Evolutionary conservation across 2,797 vertebrate genomes (phyloP), one percentile per base, ranked within the genome.

Genomic region (Tolypeutes matacus): DNA sequence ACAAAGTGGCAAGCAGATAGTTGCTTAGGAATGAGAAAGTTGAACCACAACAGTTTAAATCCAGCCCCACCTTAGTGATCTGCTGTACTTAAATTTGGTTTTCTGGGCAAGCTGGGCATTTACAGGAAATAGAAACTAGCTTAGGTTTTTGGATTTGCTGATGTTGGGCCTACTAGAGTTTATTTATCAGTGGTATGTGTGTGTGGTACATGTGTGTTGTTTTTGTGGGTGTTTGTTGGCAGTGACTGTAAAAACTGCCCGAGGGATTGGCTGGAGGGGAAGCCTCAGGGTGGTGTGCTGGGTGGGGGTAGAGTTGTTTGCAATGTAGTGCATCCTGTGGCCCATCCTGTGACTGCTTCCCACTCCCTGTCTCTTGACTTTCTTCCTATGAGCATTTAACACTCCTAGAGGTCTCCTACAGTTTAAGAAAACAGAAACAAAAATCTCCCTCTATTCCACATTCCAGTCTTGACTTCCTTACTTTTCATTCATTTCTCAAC

Each of bases 401-500:
- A 56, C 27, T 46, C 25, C 13, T n/a, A 56, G 36, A 69, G 21
- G 39, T 91, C 34, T 62, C 75, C 53, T 83, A 27, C 7, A 58
- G 29, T 20, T 88, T 77, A 51, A 42, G 65, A n/a, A 72, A 62
- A 86, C 31, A 53, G 69, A 56, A 75, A 62, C 80, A 86, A 65
- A 64, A 84, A 13, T 14, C 21, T 58, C 36, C 36, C 9, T 78
- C 10, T 69, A 1, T 67, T 81, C 31, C 23, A 56, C 15, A 21
- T 53, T 93, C 6, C 11, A 12, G 23, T 67, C 34, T 89, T 42
- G 49, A 6, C 42, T 86, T 77, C 17, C 27, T 89, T 78, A 49
- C 8, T 46, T 87, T 89, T 90, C 31, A 72, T 89, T 86, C 23
- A 86, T 23, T 94, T 77, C 29, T 89, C 42, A 84, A 36, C 23